Conservation (phyloP, 2,113 vertebrate species). For the Salvelinus fontinalis region DNA sequence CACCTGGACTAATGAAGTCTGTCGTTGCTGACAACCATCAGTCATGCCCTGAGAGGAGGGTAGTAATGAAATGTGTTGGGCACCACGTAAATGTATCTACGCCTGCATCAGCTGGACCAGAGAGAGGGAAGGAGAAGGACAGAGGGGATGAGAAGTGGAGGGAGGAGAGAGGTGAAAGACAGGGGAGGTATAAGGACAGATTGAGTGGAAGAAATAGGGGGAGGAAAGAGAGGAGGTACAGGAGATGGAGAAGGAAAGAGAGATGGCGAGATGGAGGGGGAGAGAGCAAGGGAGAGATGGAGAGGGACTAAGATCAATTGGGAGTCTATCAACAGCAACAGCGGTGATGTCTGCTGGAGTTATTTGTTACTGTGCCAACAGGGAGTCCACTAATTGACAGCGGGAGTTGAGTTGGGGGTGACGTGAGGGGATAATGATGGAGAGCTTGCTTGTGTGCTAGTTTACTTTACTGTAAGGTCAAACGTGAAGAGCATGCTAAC, state of each 20-base stretch:
- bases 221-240: neutral
- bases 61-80: slow-evolving; percentile 33
- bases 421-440: neutral
- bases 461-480: neutral
- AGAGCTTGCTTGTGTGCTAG: neutral
- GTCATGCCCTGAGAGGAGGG: slow-evolving; percentile 25
- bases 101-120: slow-evolving; percentile 9
- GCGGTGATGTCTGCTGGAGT: neutral
- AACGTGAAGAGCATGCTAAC: too few relatives aligned
- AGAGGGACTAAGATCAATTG: neutral
- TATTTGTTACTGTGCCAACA: slow-evolving; percentile 50
- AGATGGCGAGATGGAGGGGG: too few relatives aligned
- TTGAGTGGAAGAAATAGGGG: too few relatives aligned
- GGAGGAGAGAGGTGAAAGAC: too few relatives aligned
- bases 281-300: neutral
- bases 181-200: too few relatives aligned
- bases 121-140: slow-evolving; percentile 4
- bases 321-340: slow-evolving; percentile 26
- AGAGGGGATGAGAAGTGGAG: neutral
- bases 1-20: slow-evolving; percentile 27
- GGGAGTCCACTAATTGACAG: slow-evolving; percentile 30
- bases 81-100: slow-evolving; percentile 15
- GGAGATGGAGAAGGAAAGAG: neutral
- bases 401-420: slow-evolving; percentile 10
- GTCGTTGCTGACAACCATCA: slow-evolving; percentile 27